Percentiles rank a stretch among this genome's conserved stretches.
These are phyloP conservation scores for Melanaphis sacchari DNA, from an alignment of 1,140 invertebrate species.

Conservation along the genomic window DNA sequence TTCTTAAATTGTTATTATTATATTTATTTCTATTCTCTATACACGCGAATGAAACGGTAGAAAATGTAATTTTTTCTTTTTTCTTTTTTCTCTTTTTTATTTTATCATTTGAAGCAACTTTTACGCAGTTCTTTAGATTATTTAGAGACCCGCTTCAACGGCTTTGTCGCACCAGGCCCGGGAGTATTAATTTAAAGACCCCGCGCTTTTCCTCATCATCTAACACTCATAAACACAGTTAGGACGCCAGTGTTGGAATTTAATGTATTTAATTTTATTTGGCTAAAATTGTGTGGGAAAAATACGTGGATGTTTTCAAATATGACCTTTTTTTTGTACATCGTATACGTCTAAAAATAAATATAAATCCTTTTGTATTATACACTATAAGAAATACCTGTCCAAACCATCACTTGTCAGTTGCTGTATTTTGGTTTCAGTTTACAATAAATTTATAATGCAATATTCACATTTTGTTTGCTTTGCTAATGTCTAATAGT, in stretches of 20 bases:
- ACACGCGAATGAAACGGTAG: not conserved
- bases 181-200: conserved; percentile 41
- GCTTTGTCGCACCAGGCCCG: not conserved
- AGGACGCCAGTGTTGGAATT: not conserved
- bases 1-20: not conserved
- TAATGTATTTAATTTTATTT: conserved; percentile 26
- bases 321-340: not conserved
- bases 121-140: conserved; percentile 3
- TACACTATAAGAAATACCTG: not conserved
- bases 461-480: not conserved
- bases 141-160: conserved; percentile 42
- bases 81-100: not conserved
- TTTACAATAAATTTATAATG: not conserved
- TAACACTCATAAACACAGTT: not conserved
- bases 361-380: not conserved
- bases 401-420: not conserved
- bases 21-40: not conserved
- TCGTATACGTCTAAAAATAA: not conserved
- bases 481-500: too few species aligned
- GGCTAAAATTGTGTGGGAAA: not conserved
- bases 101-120: not conserved
- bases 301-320: not conserved
- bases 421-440: not conserved
- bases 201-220: not conserved
- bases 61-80: conserved; percentile 16